Percentiles rank a stretch among this genome's conserved stretches.
phyloP scores from a whole-genome alignment of 1,140 invertebrate species.

The Hermetia illucens region DNA sequence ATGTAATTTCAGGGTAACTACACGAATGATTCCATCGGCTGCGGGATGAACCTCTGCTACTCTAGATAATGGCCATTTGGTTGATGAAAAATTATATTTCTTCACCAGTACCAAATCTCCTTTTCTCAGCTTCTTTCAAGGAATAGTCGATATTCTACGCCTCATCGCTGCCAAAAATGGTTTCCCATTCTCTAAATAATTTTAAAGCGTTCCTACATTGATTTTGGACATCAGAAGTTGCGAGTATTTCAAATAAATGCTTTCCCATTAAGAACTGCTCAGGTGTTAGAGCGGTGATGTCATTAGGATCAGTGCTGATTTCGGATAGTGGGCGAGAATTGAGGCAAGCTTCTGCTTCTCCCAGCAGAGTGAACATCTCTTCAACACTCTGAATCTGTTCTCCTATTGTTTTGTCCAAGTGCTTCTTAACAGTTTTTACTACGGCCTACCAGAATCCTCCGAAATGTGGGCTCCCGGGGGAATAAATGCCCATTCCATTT shows the following conservation, averaged over 20 bases:
- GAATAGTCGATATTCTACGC: no score
- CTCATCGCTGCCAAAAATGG: no score
- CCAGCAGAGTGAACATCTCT: constrained; percentile 13
- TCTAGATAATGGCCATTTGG: no score
- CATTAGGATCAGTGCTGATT: constrained; percentile 14
- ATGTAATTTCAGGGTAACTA: no score
- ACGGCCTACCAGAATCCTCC: constrained; percentile 12
- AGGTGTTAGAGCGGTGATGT: constrained; percentile 18
- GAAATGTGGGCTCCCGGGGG: constrained; percentile 13
- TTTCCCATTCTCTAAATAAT: no score
- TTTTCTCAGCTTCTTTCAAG: no score
- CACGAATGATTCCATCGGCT: no score
- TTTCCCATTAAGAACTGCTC: constrained; percentile 24
- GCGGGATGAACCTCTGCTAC: no score
- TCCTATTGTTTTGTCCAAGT: constrained; percentile 8
- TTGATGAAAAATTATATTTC: no score
- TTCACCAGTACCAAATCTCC: no score
- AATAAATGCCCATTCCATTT: constrained; percentile 13
- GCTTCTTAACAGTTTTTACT: constrained; percentile 12
- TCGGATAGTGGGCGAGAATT: constrained; percentile 16
- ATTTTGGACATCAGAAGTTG: no score
- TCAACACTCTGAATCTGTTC: constrained; percentile 12
- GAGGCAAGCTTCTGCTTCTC: constrained; percentile 14
- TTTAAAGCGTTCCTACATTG: no score
- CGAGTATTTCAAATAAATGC: constrained; percentile 8